Evolutionary conservation across 2,888 invertebrate genomes (phyloP).

Genomic region (Trichacis sp.): DNA sequence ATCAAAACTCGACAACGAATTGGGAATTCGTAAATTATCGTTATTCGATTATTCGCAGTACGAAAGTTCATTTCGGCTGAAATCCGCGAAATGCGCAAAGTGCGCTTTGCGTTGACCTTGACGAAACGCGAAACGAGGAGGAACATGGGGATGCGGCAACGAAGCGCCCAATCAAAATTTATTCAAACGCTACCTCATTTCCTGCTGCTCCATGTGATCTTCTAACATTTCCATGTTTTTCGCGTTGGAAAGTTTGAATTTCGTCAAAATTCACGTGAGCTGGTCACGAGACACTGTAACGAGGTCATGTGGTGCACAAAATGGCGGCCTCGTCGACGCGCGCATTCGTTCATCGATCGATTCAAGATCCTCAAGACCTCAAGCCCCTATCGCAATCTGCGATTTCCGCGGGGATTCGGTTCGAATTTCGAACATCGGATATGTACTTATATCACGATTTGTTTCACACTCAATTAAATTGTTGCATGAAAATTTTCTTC

Average conservation of each 20-base stretch:
- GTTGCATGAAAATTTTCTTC: constrained; percentile 1
- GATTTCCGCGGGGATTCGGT: too few species aligned
- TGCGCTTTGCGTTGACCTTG: constrained; percentile 63
- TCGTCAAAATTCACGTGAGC: constrained; percentile 69
- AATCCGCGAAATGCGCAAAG: constrained; percentile 53
- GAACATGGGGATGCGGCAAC: constrained; percentile 2
- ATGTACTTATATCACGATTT: too few species aligned
- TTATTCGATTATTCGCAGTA: background rate
- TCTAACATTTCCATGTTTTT: constrained; percentile 66
- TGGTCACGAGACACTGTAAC: constrained; percentile 69
- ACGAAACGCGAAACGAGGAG: constrained; percentile 51
- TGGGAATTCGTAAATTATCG: background rate
- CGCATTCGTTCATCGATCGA: too few species aligned
- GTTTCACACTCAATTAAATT: background rate
- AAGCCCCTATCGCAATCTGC: too few species aligned
- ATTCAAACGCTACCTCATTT: constrained; percentile 60
- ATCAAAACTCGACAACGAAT: background rate
- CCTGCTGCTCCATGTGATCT: constrained; percentile 65
- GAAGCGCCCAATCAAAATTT: constrained; percentile 3
- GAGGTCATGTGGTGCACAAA: constrained; percentile 69
- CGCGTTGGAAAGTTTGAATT: constrained; percentile 64
- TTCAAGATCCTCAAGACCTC: too few species aligned
- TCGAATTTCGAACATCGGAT: too few species aligned
- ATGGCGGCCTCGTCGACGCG: constrained; percentile 54
- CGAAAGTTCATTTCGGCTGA: constrained; percentile 28